These are phyloP conservation scores for Lysiphlebus fabarum DNA, from an alignment of 1,140 invertebrate species.

Conservation along the genomic window DNA sequence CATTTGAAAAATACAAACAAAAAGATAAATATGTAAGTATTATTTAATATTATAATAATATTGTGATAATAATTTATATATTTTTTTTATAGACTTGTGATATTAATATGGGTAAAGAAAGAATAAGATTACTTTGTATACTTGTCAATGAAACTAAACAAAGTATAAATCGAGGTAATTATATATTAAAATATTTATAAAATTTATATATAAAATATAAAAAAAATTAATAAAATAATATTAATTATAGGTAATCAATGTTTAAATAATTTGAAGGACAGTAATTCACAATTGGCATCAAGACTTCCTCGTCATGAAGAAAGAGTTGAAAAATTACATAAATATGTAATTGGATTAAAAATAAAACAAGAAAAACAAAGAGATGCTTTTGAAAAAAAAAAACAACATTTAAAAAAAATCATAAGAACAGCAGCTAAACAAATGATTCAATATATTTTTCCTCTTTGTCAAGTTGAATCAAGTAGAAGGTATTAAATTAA, in stretches of 20 bases:
- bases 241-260: constrained; percentile 48
- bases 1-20: constrained; percentile 58
- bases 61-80: constrained; percentile 19
- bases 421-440: constrained; percentile 64
- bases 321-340: constrained; percentile 61
- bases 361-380: constrained; percentile 57
- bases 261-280: constrained; percentile 56
- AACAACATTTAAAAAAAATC: constrained; percentile 61
- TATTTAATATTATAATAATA: background rate
- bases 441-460: constrained; percentile 74
- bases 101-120: constrained; percentile 64
- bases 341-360: constrained; percentile 56
- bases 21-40: constrained; percentile 59
- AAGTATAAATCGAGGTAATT: constrained; percentile 58
- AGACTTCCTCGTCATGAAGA: constrained; percentile 64
- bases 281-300: constrained; percentile 58
- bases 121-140: constrained; percentile 60
- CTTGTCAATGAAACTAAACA: constrained; percentile 64
- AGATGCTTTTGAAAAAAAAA: constrained; percentile 56
- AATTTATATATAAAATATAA: constrained; percentile 16
- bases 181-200: constrained; percentile 21
- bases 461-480: constrained; percentile 62
- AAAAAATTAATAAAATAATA: constrained; percentile 13
- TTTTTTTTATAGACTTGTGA: constrained; percentile 57
- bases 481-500: constrained; percentile 48